A percentile compares a stretch with the other conserved stretches of the same genome.
Conservation (phyloP, 1,140 invertebrate species). For the Caenorhabditis elegans region WBcel235 BX284603.4:7202501-7203000, state of each 20-base stretch:
- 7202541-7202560: too few species aligned
- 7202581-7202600: too few species aligned
- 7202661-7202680: neutral
- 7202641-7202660: neutral
- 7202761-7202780: constrained; percentile 3
- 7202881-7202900: neutral
- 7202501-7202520: too few species aligned
- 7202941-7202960: too few species aligned
- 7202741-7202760: neutral
- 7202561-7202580: too few species aligned
- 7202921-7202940: too few species aligned
- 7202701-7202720: neutral
- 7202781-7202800: constrained; percentile 35
- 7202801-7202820: constrained; percentile 40
- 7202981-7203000: too few species aligned
- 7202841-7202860: constrained; percentile 40
- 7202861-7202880: constrained; percentile 18
- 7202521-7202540: too few species aligned
- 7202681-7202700: neutral
- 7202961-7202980: too few species aligned
- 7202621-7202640: too few species aligned
- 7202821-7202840: constrained; percentile 50
- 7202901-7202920: neutral
- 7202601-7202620: too few species aligned
- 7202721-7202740: neutral